phyloP scores from a whole-genome alignment of 2,113 vertebrate genomes.

The Phrynosoma blainvillii region DNA sequence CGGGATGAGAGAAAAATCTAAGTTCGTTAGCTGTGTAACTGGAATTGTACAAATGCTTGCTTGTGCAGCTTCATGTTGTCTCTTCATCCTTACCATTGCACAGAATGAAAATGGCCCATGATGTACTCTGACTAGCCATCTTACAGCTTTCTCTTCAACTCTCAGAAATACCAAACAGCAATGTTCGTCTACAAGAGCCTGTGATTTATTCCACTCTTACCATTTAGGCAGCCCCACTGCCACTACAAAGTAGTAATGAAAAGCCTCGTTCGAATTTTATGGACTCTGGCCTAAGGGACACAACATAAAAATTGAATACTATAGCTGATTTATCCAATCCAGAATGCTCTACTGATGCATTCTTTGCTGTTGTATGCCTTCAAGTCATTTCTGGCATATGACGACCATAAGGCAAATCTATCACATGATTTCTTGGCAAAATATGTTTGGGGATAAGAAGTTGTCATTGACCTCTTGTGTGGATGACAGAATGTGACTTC shows the following conservation, averaged over 20 bases:
- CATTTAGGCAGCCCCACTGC: background rate
- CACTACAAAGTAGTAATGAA: background rate
- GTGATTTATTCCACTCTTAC: background rate
- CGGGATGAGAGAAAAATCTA: slow-evolving; percentile 15
- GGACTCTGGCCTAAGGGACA: background rate
- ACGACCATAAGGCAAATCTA: too few species aligned
- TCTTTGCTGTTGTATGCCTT: too few species aligned
- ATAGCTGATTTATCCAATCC: background rate
- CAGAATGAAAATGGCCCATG: background rate
- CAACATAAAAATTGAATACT: background rate
- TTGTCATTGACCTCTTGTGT: too few species aligned
- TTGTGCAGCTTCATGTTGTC: background rate
- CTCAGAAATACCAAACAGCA: background rate
- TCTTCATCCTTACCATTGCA: slow-evolving; percentile 1
- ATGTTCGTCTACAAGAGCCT: background rate
- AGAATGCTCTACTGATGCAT: background rate
- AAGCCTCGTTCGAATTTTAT: slow-evolving; percentile 1
- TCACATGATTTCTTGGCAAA: too few species aligned
- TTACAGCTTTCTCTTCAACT: background rate
- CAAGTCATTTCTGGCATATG: too few species aligned
- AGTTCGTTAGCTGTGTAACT: background rate
- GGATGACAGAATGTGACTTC: too few species aligned
- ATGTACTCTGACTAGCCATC: background rate
- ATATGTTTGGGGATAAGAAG: too few species aligned
- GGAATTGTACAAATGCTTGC: background rate